Percentiles rank a stretch among this genome's conserved stretches.
phyloP scores from a whole-genome alignment of 2,888 invertebrate species.

The Drosophila austrosaltans region DNA sequence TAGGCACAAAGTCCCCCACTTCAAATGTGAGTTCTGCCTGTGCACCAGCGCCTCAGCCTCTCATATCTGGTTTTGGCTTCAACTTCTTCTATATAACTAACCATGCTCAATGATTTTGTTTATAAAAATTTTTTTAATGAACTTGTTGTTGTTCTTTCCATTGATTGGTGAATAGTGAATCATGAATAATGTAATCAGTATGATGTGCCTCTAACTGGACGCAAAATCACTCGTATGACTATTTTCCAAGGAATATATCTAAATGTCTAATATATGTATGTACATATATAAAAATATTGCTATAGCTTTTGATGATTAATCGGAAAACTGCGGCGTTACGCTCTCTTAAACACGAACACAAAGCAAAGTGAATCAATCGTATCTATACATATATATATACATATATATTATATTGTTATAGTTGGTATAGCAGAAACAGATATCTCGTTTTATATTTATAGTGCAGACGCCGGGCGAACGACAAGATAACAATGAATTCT shows the following conservation, averaged over 20 bases:
- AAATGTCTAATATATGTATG: background rate
- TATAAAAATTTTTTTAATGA: conserved; percentile 53
- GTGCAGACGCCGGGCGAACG: conserved; percentile 1
- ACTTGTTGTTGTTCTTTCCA: conserved; percentile 39
- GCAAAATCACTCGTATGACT: background rate
- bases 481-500: conserved; percentile 5
- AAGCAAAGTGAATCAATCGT: conserved; percentile 10
- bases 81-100: conserved; percentile 24
- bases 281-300: background rate
- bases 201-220: background rate
- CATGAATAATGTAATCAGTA: conserved; percentile 22
- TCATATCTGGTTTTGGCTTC: background rate
- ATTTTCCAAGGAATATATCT: background rate
- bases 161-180: conserved; percentile 2
- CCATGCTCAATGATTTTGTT: conserved; percentile 61
- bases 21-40: conserved; percentile 36
- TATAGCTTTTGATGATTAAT: conserved; percentile 48
- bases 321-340: conserved; percentile 40
- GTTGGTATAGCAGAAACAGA: conserved; percentile 9
- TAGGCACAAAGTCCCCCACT: conserved; percentile 29
- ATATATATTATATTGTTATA: background rate
- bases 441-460: conserved; percentile 14
- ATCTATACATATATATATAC: background rate
- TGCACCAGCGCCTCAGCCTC: no score
- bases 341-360: conserved; percentile 24